Conservation (phyloP, 2,888 invertebrate genomes). For the Drosophila eohydei region DNA sequence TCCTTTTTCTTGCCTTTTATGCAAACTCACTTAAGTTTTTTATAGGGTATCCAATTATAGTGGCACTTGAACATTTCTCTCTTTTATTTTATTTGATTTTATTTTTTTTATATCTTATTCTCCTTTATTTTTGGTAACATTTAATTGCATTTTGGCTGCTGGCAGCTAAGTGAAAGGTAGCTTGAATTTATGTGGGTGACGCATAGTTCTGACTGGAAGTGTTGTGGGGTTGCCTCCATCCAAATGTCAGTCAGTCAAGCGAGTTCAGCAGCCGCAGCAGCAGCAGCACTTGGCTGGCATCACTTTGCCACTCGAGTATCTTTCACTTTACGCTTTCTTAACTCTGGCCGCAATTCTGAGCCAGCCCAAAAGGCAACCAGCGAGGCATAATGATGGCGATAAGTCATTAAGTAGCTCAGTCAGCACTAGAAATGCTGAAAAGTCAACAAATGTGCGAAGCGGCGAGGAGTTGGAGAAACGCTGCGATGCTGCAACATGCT, state of each 20-base stretch:
- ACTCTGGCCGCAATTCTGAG: constrained; percentile 60
- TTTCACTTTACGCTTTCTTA: constrained; percentile 72
- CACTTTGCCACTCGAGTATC: constrained; percentile 54
- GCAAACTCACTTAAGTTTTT: background rate
- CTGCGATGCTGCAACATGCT: constrained; percentile 2
- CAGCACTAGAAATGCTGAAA: constrained; percentile 46
- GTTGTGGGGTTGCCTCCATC: constrained; percentile 40
- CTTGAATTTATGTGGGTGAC: constrained; percentile 59
- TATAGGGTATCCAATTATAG: constrained; percentile 10
- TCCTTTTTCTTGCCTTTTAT: background rate
- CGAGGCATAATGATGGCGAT: constrained; percentile 69
- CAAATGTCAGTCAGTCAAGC: constrained; percentile 30
- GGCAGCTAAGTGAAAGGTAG: constrained; percentile 60
- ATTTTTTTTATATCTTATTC: background rate
- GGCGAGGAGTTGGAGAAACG: background rate
- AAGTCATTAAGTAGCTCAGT: constrained; percentile 75
- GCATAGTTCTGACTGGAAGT: constrained; percentile 39
- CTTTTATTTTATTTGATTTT: background rate
- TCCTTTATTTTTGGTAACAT: constrained; percentile 23
- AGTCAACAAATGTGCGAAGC: constrained; percentile 41
- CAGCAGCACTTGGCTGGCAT: constrained; percentile 58
- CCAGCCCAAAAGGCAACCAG: constrained; percentile 49
- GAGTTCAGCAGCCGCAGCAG: constrained; percentile 7
- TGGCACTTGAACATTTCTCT: background rate
- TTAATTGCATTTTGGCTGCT: constrained; percentile 60